Conservation (phyloP, 2,797 vertebrate species). For the Sebastes minor region DNA sequence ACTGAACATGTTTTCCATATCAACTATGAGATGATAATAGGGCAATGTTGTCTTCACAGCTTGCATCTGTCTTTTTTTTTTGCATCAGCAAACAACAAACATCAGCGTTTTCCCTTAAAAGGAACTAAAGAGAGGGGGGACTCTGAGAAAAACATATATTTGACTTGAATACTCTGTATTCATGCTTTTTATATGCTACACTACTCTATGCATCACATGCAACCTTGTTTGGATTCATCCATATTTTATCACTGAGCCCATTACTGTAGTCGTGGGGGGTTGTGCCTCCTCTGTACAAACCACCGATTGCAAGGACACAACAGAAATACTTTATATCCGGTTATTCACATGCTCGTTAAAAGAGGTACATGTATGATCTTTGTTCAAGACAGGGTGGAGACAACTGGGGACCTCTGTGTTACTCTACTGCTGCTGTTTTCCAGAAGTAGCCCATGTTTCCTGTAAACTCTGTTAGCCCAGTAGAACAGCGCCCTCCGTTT, state of each 20-base stretch:
- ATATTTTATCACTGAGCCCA: conserved; percentile 41
- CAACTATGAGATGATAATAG: background rate
- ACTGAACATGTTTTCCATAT: background rate
- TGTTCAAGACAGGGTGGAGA: background rate
- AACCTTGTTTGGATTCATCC: conserved; percentile 32
- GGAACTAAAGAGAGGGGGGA: background rate
- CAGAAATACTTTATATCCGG: background rate
- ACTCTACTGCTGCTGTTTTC: background rate
- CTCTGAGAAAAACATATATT: background rate
- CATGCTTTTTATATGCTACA: background rate
- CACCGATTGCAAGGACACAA: background rate
- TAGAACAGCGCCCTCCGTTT: background rate
- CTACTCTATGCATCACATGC: conserved; percentile 1
- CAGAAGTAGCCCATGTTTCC: background rate
- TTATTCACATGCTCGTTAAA: background rate
- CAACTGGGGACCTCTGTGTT: background rate
- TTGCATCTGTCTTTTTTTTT: background rate
- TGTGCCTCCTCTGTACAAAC: background rate
- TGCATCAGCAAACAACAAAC: background rate
- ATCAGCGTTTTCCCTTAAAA: background rate
- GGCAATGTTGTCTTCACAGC: background rate
- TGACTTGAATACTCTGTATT: background rate
- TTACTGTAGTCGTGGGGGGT: background rate
- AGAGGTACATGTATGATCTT: background rate
- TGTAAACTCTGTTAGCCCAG: background rate